phyloP scores from a whole-genome alignment of 2,888 invertebrate genomes.

The Eilema sororculum region DNA sequence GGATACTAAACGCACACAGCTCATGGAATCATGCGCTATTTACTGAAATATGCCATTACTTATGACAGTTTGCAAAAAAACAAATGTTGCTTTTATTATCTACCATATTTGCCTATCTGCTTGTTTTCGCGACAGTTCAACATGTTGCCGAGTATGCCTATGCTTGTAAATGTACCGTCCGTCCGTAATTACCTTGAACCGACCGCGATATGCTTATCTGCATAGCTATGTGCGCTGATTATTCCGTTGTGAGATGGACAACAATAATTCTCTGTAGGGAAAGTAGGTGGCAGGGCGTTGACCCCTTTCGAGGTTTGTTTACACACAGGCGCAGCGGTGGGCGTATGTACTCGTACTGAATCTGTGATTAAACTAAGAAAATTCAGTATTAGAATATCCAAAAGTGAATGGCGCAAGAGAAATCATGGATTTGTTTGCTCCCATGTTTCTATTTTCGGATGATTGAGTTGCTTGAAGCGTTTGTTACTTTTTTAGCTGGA shows the following conservation, averaged over 20 bases:
- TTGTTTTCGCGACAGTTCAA: conserved; percentile 16
- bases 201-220: conserved; percentile 45
- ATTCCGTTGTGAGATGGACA: conserved; percentile 50
- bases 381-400: conserved; percentile 45
- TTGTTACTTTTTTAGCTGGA: conserved; percentile 51
- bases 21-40: too few species aligned
- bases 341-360: conserved; percentile 44
- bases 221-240: conserved; percentile 46
- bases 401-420: conserved; percentile 58
- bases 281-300: conserved; percentile 75
- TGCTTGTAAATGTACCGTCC: conserved; percentile 20
- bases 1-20: too few species aligned
- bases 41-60: too few species aligned
- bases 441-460: conserved; percentile 61
- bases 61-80: not conserved
- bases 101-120: not conserved
- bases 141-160: conserved; percentile 16
- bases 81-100: not conserved
- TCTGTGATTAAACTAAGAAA: conserved; percentile 48
- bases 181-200: conserved; percentile 40
- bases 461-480: conserved; percentile 55
- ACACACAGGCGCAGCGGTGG: conserved; percentile 47
- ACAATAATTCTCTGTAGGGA: conserved; percentile 61
- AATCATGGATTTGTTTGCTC: conserved; percentile 57
- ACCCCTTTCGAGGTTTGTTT: conserved; percentile 60